Percentiles rank a stretch among this genome's conserved stretches.
Evolutionary conservation across 2,888 invertebrate species (phyloP).

Genomic region (Hanleya hanleyi): DNA sequence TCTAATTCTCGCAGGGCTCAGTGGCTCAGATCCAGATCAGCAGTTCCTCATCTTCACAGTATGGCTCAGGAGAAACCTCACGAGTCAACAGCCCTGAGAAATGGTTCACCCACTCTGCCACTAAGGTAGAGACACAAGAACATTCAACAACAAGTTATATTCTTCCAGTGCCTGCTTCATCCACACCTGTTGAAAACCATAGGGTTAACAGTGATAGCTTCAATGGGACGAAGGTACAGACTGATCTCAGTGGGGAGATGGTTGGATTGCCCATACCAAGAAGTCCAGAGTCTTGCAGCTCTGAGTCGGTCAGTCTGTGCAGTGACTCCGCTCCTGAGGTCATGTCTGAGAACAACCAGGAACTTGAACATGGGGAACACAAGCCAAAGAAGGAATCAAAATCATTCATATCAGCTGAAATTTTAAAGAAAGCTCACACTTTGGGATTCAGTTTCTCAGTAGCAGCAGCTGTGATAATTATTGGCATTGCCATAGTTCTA

Average conservation of each 20-base stretch:
- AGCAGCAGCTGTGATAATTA: not conserved
- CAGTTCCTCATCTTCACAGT: not conserved
- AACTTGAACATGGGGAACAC: not conserved
- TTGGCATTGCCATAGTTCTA: not conserved
- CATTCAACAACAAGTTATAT: too few species aligned
- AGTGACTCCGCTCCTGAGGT: too few species aligned
- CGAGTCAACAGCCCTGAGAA: not conserved
- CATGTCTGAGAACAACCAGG: too few species aligned
- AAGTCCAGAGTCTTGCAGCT: not conserved
- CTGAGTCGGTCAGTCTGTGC: too few species aligned
- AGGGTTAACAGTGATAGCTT: too few species aligned
- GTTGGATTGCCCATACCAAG: not conserved
- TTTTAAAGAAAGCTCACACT: not conserved
- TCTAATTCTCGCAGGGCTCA: not conserved
- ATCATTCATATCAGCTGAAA: not conserved
- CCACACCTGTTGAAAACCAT: too few species aligned
- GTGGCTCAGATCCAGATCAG: not conserved
- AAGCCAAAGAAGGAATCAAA: not conserved
- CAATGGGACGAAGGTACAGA: too few species aligned
- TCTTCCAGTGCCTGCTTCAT: not conserved
- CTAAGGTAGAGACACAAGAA: too few species aligned
- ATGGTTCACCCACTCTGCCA: not conserved
- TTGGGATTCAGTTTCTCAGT: not conserved
- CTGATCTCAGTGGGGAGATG: not conserved
- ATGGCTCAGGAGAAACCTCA: not conserved